These are phyloP conservation scores for Drosophila barbarae DNA, from an alignment of 2,888 invertebrate genomes.

Conservation along the genomic window DNA sequence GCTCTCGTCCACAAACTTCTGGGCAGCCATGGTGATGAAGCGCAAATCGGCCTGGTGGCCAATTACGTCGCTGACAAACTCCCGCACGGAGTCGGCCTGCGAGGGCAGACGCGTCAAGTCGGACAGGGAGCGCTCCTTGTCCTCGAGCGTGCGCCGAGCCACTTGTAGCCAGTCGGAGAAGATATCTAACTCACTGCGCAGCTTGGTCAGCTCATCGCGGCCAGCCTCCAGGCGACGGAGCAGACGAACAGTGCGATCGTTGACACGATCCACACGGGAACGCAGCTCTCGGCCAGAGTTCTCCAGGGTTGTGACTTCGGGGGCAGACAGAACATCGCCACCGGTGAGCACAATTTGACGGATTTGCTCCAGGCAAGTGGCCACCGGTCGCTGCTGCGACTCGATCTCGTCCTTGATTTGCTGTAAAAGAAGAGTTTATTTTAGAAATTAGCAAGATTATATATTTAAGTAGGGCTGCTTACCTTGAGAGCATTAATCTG, in stretches of 20 bases:
- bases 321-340: slow-evolving; percentile 93
- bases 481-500: slow-evolving; percentile 93
- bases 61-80: slow-evolving; percentile 95
- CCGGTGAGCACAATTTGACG: slow-evolving; percentile 93
- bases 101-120: slow-evolving; percentile 86
- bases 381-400: slow-evolving; percentile 90
- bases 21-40: slow-evolving; percentile 97
- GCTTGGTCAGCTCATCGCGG: slow-evolving; percentile 92
- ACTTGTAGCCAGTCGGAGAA: slow-evolving; percentile 92
- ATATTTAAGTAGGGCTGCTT: too few relatives aligned
- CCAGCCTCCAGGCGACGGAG: slow-evolving; percentile 88
- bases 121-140: slow-evolving; percentile 90
- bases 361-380: slow-evolving; percentile 92
- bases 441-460: too few relatives aligned
- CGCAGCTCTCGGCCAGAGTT: slow-evolving; percentile 91
- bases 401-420: slow-evolving; percentile 94
- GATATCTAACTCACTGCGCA: slow-evolving; percentile 88
- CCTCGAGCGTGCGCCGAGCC: slow-evolving; percentile 89
- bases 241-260: slow-evolving; percentile 89
- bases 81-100: slow-evolving; percentile 89
- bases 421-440: slow-evolving; percentile 78
- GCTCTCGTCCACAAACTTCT: slow-evolving; percentile 97
- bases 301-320: slow-evolving; percentile 93
- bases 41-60: slow-evolving; percentile 97
- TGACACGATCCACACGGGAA: slow-evolving; percentile 89